These are phyloP conservation scores for Chiloscyllium punctatum DNA, from an alignment of 2,797 vertebrate species.

Conservation along the genomic window DNA sequence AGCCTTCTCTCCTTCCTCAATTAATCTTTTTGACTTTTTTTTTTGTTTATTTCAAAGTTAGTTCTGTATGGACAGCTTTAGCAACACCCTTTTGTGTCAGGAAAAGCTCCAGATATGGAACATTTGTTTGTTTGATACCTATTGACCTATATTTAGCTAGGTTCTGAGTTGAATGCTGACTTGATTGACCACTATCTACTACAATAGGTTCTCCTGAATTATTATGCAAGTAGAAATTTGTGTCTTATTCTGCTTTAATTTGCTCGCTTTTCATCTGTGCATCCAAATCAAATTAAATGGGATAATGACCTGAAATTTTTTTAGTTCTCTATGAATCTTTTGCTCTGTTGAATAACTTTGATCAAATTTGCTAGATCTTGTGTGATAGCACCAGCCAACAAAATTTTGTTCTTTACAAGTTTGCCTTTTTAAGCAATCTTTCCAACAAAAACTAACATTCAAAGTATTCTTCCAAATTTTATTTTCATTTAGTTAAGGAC, in stretches of 20 bases:
- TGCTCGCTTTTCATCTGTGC: background rate
- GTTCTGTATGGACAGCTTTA: background rate
- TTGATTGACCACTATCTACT: background rate
- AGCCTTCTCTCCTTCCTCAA: background rate
- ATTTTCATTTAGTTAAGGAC: constrained; percentile 67
- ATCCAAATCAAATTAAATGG: background rate
- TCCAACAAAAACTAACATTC: constrained; percentile 8
- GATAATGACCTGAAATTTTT: background rate
- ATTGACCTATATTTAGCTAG: background rate
- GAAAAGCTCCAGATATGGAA: background rate
- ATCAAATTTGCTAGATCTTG: constrained; percentile 31
- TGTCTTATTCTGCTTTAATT: background rate
- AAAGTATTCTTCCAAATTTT: constrained; percentile 1
- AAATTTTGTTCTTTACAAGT: background rate
- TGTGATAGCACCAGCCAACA: constrained; percentile 21
- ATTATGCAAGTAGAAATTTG: background rate
- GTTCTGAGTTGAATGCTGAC: background rate
- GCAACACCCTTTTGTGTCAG: background rate
- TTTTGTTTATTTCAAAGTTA: background rate
- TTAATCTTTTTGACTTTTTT: background rate
- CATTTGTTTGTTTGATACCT: background rate
- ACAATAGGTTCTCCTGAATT: background rate
- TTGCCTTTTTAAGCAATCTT: background rate
- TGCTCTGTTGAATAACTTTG: constrained; percentile 21
- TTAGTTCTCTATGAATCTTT: background rate